These are phyloP conservation scores for Alligator mississippiensis DNA, from an alignment of 2,113 vertebrate genomes.

Conservation along the genomic window DNA sequence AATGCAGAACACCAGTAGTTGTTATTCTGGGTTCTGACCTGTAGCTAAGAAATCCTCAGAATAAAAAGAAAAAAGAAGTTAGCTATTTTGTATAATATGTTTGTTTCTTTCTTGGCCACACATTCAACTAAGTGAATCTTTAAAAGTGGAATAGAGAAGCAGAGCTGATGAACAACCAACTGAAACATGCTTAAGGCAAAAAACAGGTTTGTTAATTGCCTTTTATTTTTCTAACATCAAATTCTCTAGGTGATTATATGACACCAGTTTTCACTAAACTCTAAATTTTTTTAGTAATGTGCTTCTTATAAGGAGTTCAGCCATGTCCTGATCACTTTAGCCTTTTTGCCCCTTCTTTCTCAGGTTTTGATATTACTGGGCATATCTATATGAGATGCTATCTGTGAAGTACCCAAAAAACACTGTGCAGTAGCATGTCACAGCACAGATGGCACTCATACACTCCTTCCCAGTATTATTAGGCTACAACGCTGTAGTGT, in stretches of 20 bases:
- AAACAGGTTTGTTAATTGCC: slow-evolving; percentile 68
- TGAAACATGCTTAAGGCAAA: slow-evolving; percentile 68
- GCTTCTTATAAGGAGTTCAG: background rate
- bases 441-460: background rate
- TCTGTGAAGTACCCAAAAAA: no score
- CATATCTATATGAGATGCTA: no score
- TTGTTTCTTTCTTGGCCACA: slow-evolving; percentile 46
- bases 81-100: background rate
- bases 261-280: slow-evolving; percentile 31
- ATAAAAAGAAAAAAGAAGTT: background rate
- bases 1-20: background rate
- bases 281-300: slow-evolving; percentile 28
- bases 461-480: background rate
- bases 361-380: slow-evolving; percentile 19
- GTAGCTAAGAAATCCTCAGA: background rate
- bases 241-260: slow-evolving; percentile 48
- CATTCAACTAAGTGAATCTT: slow-evolving; percentile 60
- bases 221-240: slow-evolving; percentile 63
- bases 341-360: background rate
- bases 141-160: slow-evolving; percentile 60
- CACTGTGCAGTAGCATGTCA: no score
- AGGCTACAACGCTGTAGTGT: no score
- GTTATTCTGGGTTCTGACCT: background rate
- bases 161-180: slow-evolving; percentile 71
- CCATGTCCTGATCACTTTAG: background rate